phyloP scores from a whole-genome alignment of 2,113 vertebrate genomes.

The Elaphurus davidianus region DNA sequence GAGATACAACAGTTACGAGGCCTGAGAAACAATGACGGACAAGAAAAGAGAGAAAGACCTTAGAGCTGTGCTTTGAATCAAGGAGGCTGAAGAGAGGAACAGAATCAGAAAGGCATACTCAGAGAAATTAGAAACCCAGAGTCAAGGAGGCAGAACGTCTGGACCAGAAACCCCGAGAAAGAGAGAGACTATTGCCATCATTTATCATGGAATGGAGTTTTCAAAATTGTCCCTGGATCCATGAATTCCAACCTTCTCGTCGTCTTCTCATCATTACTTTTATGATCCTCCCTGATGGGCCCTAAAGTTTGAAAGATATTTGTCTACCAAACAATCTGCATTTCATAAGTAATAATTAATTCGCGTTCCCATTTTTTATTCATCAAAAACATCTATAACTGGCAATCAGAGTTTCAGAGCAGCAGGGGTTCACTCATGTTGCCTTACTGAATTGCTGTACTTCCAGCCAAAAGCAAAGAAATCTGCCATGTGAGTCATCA shows the following conservation, averaged over 20 bases:
- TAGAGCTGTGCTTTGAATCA: not conserved
- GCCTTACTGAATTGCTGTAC: not conserved
- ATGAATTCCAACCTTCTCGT: not conserved
- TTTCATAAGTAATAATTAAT: slow-evolving; percentile 69
- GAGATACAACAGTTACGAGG: not conserved
- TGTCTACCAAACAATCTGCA: slow-evolving; percentile 67
- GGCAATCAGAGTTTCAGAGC: slow-evolving; percentile 55
- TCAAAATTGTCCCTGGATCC: not conserved
- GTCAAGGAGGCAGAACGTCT: not conserved
- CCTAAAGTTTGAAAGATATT: slow-evolving; percentile 48
- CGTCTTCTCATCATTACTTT: not conserved
- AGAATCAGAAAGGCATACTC: not conserved
- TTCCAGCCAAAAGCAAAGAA: slow-evolving; percentile 34
- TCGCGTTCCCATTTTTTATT: slow-evolving; percentile 62
- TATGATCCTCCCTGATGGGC: not conserved
- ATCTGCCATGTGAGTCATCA: not conserved
- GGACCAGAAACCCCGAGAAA: not conserved
- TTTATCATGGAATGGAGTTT: not conserved
- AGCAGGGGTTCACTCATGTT: not conserved
- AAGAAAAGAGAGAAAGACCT: not conserved
- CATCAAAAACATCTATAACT: slow-evolving; percentile 52
- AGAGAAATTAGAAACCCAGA: not conserved
- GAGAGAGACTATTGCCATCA: not conserved
- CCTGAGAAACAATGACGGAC: not conserved
- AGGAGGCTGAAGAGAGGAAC: not conserved